Conservation (phyloP, 1,140 invertebrate species). For the Calosoma granatense region DNA sequence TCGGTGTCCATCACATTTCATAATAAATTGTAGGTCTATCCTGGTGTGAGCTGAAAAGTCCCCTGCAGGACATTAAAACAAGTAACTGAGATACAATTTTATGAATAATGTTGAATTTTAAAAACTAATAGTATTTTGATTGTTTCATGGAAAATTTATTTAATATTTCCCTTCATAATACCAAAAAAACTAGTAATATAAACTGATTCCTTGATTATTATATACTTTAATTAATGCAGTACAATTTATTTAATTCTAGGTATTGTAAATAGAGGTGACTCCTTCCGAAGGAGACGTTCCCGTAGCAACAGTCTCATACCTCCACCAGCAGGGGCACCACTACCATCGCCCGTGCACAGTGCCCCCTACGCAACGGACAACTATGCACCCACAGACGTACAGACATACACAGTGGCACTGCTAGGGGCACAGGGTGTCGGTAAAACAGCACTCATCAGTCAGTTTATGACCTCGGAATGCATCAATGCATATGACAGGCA, state of each 20-base stretch:
- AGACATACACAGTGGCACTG: slow-evolving; percentile 64
- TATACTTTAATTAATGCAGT: too few species aligned
- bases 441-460: slow-evolving; percentile 80
- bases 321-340: slow-evolving; percentile 24
- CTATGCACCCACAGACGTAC: slow-evolving; percentile 38
- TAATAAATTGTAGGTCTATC: too few species aligned
- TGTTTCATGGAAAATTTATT: too few species aligned
- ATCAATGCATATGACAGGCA: slow-evolving; percentile 84
- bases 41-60: too few species aligned
- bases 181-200: too few species aligned
- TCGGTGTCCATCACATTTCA: too few species aligned
- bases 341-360: slow-evolving; percentile 29
- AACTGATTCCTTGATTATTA: too few species aligned
- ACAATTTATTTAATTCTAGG: slow-evolving; percentile 48
- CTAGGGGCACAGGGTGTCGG: slow-evolving; percentile 79
- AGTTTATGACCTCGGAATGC: slow-evolving; percentile 91
- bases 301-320: slow-evolving; percentile 60
- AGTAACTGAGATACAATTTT: too few species aligned
- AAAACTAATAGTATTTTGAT: too few species aligned
- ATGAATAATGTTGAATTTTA: too few species aligned
- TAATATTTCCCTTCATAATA: too few species aligned
- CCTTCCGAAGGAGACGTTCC: slow-evolving; percentile 67
- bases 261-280: slow-evolving; percentile 81
- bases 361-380: slow-evolving; percentile 16
- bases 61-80: too few species aligned